Base-by-base conservation (phyloP, 2,797 vertebrate species). In the Mormyrus proboscirostris region DNA sequence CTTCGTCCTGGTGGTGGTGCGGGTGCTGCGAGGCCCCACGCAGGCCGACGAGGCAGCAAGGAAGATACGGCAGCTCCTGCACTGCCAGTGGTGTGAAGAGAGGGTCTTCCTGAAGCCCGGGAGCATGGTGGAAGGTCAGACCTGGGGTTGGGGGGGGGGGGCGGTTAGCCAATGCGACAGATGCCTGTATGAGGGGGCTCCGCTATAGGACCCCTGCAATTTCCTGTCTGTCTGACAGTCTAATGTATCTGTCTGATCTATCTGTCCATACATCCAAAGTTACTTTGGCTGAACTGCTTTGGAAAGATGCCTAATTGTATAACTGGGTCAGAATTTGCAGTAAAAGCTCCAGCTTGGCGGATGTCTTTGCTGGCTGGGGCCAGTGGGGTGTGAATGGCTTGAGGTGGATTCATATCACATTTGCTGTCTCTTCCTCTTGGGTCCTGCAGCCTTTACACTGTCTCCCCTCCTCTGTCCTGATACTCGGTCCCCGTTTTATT, bases 81-180 rank as follows among this genome's bases (percentile, higher is more conserved):
- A 99, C 90, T 99, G 98, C 90, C 98, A 98, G 94, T 99, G 98
- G 98, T 99, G 98, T 6, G 98, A 99, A 93, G 98, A 99, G 94
- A 96, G 98, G 85, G 95, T 97, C 84, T 99, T 99, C 93, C 96
- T 98, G 91, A 98, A 95, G 89, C 96, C 94, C 47, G 96, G 97
- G n/a, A 97, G 96, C 92, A 97, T 99, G 97, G 93, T 98, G 88
- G 97, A 99, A 95, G 98, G 98, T 99, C 93, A 96, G 92, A 22
- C 29, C 47, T 55, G 6, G 55, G 22, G 5, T 44, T 33, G 29
- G 29, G 29, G 29, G 29, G 12, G 44, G 14, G n/a, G 29, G 33
- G 14, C 38, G 0, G 33, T 41, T 76, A 76, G 25, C 25, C 25
- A 65, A 0, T 65, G 59, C 22, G 22, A 10, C 59, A 65, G 59